Evolutionary conservation across 2,797 vertebrate species (phyloP).

Genomic region (Sebastes cheni): DNA sequence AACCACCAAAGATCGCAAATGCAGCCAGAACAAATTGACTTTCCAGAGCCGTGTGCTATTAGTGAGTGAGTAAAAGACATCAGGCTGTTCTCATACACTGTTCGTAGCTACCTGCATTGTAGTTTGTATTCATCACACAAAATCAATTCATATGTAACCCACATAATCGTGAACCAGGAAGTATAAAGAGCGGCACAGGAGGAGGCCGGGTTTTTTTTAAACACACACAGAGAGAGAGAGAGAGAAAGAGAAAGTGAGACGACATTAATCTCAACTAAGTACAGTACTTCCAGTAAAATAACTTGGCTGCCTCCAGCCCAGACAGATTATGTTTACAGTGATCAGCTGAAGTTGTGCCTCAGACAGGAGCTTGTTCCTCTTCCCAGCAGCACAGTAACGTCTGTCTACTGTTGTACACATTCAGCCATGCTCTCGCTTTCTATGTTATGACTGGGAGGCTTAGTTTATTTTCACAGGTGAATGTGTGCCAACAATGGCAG

Average conservation of each 20-base stretch:
- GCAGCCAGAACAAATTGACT: too few relatives aligned
- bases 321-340: conserved; percentile 23
- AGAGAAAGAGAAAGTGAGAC: neutral
- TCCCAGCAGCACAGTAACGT: neutral
- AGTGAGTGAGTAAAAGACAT: too few relatives aligned
- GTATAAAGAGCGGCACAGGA: too few relatives aligned
- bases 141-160: too few relatives aligned
- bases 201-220: too few relatives aligned
- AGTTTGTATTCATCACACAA: too few relatives aligned
- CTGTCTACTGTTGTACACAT: neutral
- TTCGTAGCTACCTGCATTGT: too few relatives aligned
- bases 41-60: too few relatives aligned
- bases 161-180: too few relatives aligned
- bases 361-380: conserved; percentile 5
- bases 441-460: conserved; percentile 23
- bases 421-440: neutral
- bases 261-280: conserved; percentile 26
- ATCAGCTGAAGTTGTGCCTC: conserved; percentile 32
- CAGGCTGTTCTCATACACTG: too few relatives aligned
- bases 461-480: conserved; percentile 45
- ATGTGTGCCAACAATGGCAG: conserved; percentile 4
- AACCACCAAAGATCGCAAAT: too few relatives aligned
- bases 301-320: conserved; percentile 9
- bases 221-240: neutral
- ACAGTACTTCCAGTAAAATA: conserved; percentile 45